A percentile compares a stretch with the other conserved stretches of the same genome.
Evolutionary conservation across 2,888 invertebrate genomes (phyloP).

Genomic region (Petrolisthes cinctipes): DNA sequence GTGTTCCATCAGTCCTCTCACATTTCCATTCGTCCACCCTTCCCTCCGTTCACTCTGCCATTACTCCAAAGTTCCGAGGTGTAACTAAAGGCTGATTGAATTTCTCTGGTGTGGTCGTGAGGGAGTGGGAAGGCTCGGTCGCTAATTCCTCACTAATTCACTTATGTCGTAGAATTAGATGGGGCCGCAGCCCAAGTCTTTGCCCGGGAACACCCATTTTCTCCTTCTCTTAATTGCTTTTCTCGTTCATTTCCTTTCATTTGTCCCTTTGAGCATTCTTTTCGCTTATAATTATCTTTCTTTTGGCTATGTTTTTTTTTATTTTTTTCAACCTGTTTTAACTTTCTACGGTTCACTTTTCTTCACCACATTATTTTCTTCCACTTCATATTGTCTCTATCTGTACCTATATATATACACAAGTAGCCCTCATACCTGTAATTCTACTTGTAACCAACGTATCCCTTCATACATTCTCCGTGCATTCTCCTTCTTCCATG

Average conservation of each 20-base stretch:
- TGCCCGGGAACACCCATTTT: not conserved
- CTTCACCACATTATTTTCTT: too few relatives aligned
- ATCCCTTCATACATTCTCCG: too few relatives aligned
- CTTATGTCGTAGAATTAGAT: not conserved
- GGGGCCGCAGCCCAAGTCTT: not conserved
- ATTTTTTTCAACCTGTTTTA: not conserved
- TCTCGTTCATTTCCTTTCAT: not conserved
- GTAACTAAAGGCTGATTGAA: slow-evolving; percentile 11
- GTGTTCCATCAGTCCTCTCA: not conserved
- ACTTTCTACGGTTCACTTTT: too few relatives aligned
- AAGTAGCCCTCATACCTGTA: too few relatives aligned
- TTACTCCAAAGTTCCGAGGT: not conserved
- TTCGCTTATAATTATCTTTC: not conserved
- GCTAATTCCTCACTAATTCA: slow-evolving; percentile 18
- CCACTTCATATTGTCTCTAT: too few relatives aligned
- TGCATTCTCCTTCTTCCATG: too few relatives aligned
- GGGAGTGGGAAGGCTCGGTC: not conserved
- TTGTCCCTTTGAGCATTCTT: not conserved
- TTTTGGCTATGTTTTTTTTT: not conserved
- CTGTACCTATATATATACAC: too few relatives aligned
- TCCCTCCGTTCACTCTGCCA: not conserved
- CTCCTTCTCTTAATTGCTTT: not conserved
- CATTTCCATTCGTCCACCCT: not conserved
- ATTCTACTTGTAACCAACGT: too few relatives aligned
- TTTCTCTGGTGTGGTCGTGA: not conserved